Percentiles rank a stretch among this genome's conserved stretches.
Evolutionary conservation across 1,140 invertebrate genomes (phyloP).

Genomic region (Teleogryllus occipitalis): DNA sequence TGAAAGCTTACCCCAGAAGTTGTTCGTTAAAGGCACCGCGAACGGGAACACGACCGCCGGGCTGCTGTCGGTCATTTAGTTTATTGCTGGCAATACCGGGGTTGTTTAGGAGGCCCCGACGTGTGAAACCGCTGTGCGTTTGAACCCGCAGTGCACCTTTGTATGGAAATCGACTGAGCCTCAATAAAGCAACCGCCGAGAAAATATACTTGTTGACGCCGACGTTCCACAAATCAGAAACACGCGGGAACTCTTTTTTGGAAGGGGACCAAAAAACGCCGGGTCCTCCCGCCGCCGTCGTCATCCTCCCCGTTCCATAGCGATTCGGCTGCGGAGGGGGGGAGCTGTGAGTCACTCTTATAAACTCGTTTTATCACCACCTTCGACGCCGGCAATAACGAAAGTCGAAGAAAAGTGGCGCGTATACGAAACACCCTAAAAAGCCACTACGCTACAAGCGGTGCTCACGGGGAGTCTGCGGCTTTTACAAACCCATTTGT

Average conservation of each 20-base stretch:
- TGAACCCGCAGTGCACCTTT: neutral
- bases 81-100: neutral
- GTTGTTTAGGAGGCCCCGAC: neutral
- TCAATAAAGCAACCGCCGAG: neutral
- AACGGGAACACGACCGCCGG: neutral
- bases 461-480: no score
- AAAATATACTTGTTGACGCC: neutral
- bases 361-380: no score
- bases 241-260: neutral
- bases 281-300: no score
- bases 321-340: no score
- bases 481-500: no score
- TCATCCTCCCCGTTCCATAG: no score
- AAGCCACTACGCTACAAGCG: no score
- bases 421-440: no score
- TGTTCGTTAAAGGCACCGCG: neutral
- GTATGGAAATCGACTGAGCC: neutral
- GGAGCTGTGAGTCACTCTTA: no score
- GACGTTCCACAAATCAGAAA: neutral
- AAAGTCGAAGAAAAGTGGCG: no score
- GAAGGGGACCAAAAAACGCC: no score
- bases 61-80: neutral
- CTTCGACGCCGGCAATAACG: no score
- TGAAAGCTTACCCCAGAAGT: neutral
- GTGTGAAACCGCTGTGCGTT: neutral